Conservation (phyloP, 2,797 vertebrate species). For the Nyctibius grandis region DNA sequence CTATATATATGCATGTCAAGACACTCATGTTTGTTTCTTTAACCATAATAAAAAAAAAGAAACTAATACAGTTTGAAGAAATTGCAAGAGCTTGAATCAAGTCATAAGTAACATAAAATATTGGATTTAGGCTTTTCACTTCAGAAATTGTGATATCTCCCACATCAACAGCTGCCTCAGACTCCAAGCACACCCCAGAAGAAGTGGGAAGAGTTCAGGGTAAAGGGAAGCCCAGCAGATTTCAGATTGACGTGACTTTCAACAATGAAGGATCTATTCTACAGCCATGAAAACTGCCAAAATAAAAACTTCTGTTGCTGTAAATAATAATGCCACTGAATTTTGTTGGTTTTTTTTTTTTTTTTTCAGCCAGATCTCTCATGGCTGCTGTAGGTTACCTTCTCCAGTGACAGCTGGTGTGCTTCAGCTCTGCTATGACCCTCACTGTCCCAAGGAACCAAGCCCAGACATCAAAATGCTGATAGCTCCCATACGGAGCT, state of each 20-base stretch:
- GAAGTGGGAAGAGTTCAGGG: background rate
- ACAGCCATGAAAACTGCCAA: background rate
- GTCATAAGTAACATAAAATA: background rate
- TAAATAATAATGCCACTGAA: background rate
- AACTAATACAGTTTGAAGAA: background rate
- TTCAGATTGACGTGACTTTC: background rate
- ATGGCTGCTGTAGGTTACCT: background rate
- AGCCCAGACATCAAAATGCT: background rate
- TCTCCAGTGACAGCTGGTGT: background rate
- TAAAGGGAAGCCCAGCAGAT: background rate
- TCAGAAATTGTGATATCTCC: background rate
- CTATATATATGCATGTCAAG: background rate
- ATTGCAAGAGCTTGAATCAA: background rate
- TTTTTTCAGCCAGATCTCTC: background rate
- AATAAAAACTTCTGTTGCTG: background rate
- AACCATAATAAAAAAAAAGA: background rate
- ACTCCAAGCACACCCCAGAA: background rate
- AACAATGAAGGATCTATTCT: background rate
- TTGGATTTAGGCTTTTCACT: background rate
- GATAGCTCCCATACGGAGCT: background rate
- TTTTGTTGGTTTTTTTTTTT: background rate
- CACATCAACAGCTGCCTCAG: background rate
- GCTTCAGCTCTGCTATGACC: background rate
- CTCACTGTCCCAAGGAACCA: background rate
- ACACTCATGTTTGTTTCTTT: background rate